Base-by-base conservation (phyloP, 2,797 vertebrate genomes). In the Psittacula echo region DNA sequence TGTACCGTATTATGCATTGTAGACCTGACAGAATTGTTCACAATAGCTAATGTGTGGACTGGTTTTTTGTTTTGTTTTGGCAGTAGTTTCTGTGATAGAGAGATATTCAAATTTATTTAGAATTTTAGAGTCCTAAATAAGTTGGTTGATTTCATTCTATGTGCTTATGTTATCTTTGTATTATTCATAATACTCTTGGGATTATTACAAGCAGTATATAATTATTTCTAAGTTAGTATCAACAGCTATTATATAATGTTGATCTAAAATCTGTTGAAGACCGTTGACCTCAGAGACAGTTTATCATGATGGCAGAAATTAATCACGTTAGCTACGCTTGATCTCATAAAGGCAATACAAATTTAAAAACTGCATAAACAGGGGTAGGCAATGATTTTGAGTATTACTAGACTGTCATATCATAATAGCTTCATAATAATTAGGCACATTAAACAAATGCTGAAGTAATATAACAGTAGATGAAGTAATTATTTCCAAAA, bases 301-400 rank as follows among this genome's bases (percentile, higher is more conserved):
- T 87, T 73, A 41, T 87, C 75, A 71, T 54, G 37, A 73, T 54
- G 27, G 24, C 39, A 89, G 44, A 93, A 95, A 85, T 91, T 64
- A 94, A 83, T 91, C 19, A 15, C 64, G 58, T 91, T 89, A 73
- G 47, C 37, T 76, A 9, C 2, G 1, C 61, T 71, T 91, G 85
- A 77, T 77, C 41, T 76, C 70, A 67, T 77, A 65, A 83, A 94
- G 72, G 41, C 75, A 77, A 56, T 44, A 12, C 24, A 80, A 71
- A 89, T 87, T 83, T 91, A 80, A 61, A 83, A 94, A 54, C 37
- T 64, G 14, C 58, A 87, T 64, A 94, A 95, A 83, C 65, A 74
- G 71, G 32, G 21, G 22, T 48, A 64, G 18, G 44, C 70, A 83
- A 74, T 80, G 61, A 79, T 93, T 89, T 95, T 37, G 41, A 67